Evolutionary conservation across 2,888 invertebrate genomes (phyloP), one percentile per base, ranked within the genome.

Genomic region (Cephus nigrinus): DNA sequence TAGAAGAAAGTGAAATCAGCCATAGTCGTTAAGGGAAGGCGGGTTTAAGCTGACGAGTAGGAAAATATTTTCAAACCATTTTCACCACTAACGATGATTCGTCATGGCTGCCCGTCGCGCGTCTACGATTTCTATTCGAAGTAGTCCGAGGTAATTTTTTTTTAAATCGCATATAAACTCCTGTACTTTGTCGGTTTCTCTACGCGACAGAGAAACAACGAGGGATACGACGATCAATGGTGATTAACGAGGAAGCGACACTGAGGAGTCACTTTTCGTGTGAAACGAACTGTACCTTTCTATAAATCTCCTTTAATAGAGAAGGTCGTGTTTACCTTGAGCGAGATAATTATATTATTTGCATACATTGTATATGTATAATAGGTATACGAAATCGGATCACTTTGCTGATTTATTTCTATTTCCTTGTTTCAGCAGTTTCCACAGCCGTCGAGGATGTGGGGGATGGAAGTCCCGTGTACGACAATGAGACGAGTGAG

Each of bases 401-500:
- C 23, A 55, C 2, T 55, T 55, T 55, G 23, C 23, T 55, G 23
- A 55, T 55, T 9, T 9, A 55, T 55, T 55, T 9, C 23, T 9
- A 9, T 55, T 55, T 23, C 23, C 23, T 55, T 84, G 75, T 90
- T 88, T 73, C 85, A 90, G 90, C 87, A 78, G 84, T 89, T 82
- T 89, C 90, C 81, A 89, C 90, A 81, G 87, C 89, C 78, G 78
- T 89, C 40, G 89, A 90, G 80, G 88, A 89, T 83, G 88, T 88
- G 81, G 86, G 84, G 72, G 88, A 88, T 80, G 89, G 85, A 68
- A 84, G 86, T 76, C 87, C 85, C 78, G 82, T 84, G 40, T 86
- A 86, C 76, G 89, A 90, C 77, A 90, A 90, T 81, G 89, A 90
- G 77, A 89, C 90, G 80, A 87, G 90, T 90, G 80, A 90, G 90